These are phyloP conservation scores for Struthio camelus DNA, from an alignment of 2,113 vertebrate genomes.

Conservation along the genomic window DNA sequence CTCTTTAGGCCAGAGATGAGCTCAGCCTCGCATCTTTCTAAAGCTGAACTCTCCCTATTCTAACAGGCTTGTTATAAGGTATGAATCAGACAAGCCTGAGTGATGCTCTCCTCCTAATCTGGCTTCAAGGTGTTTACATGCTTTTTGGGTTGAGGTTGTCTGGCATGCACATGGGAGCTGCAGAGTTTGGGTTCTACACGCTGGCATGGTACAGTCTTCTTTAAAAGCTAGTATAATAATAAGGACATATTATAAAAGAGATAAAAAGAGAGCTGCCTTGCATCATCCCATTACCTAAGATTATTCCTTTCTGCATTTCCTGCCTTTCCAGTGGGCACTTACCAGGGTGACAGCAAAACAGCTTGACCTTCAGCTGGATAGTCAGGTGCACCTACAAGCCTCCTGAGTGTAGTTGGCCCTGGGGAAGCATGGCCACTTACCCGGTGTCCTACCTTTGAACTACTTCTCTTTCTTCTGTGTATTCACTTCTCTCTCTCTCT, in stretches of 20 bases:
- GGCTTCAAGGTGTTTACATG: rapidly evolving
- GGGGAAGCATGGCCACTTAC: background rate
- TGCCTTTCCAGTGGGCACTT: background rate
- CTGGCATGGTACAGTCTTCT: background rate
- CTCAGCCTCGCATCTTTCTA: background rate
- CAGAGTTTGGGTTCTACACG: background rate
- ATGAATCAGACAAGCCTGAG: background rate
- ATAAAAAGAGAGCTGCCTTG: background rate
- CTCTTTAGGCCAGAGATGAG: background rate
- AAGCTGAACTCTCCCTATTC: background rate
- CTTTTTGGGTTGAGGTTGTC: background rate
- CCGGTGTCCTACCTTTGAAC: background rate
- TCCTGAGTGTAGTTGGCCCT: background rate
- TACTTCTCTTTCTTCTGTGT: background rate
- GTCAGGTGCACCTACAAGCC: background rate
- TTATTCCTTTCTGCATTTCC: background rate
- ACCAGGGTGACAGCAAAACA: background rate
- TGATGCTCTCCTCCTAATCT: background rate
- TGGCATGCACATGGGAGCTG: background rate
- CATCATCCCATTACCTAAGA: background rate
- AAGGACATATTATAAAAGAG: background rate
- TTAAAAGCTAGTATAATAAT: background rate
- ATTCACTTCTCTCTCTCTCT: background rate
- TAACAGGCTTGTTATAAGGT: background rate
- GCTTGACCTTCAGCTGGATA: background rate